A percentile compares a stretch with the other conserved stretches of the same genome.
phyloP scores from a whole-genome alignment of 2,888 invertebrate species.

The Caenorhabditis panamensis region DNA sequence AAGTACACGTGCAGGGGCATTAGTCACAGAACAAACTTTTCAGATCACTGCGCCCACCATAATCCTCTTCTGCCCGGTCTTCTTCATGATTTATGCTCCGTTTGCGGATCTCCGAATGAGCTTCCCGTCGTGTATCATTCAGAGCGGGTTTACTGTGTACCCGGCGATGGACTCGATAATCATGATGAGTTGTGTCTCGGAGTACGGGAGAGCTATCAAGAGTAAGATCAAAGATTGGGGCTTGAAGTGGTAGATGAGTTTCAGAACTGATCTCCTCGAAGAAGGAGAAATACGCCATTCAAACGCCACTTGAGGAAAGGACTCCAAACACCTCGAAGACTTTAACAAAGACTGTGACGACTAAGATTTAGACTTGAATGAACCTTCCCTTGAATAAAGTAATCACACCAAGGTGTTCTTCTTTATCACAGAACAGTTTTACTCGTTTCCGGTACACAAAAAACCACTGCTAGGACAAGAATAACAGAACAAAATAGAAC shows the following conservation, averaged over 20 bases:
- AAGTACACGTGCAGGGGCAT: neutral
- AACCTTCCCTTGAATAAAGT: too few species aligned
- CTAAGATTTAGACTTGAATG: conserved; percentile 25
- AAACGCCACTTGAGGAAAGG: neutral
- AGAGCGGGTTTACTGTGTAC: conserved; percentile 42
- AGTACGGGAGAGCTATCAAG: conserved; percentile 32
- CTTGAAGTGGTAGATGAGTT: neutral
- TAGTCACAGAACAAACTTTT: too few species aligned
- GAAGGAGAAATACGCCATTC: conserved; percentile 13
- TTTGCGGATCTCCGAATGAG: conserved; percentile 37
- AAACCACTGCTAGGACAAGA: too few species aligned
- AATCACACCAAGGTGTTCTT: too few species aligned
- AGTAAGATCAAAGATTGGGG: conserved; percentile 4
- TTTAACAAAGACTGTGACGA: neutral
- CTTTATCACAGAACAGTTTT: too few species aligned
- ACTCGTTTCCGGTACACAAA: too few species aligned
- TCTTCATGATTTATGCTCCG: conserved; percentile 44
- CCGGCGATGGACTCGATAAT: conserved; percentile 48
- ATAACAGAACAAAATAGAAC: too few species aligned
- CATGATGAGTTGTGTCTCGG: conserved; percentile 51
- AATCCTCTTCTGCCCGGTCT: conserved; percentile 42
- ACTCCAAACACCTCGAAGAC: conserved; percentile 7
- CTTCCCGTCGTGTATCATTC: conserved; percentile 46
- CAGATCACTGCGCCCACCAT: conserved; percentile 46
- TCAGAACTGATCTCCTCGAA: conserved; percentile 11